Base-by-base conservation (phyloP, 2,888 invertebrate genomes). In the Bruchidius siliquastri region DNA sequence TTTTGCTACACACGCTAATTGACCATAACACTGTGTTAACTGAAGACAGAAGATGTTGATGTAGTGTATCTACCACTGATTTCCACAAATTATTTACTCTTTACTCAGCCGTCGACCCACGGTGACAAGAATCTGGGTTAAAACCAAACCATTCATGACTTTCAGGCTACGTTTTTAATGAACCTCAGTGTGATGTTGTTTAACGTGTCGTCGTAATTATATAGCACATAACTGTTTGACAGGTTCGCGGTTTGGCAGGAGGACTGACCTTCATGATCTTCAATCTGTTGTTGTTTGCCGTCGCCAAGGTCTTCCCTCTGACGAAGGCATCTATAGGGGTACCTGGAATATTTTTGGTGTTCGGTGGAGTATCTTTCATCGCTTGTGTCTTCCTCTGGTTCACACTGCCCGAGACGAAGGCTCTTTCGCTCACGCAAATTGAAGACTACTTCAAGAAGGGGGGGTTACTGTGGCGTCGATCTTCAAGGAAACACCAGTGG, bases 361-460 rank as follows among this genome's bases (percentile, higher is more conserved):
- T 94, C 80, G 93, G 92, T 0, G 84, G 86, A 0, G 89, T 92
- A 0, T 90, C 93, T 0, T 81, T 91, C 0, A 78, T 92, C 13
- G 91, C 91, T 0, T 90, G 92, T 0, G 72, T 92, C 0, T 91
- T 93, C 71, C 87, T 93, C 75, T 93, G 90, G 83, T 86, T 93
- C 0, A 88, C 92, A 74, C 85, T 94, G 67, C 94, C 94, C 13
- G 94, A 94, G 86, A 94, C 94, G 0, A 94, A 92, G 84, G 91
- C 92, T 67, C 89, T 90, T 74, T 91, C 91, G 6, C 86, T 94
- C 68, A 88, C 91, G 72, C 91, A 94, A 85, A 94, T 94, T 78
- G 94, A 94, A 85, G 92, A 94, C 86, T 94, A 94, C 84, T 94
- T 94, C 82, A 89, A 91, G 79, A 91, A 91, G 79, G 86, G 89